A percentile compares a stretch with the other conserved stretches of the same genome.
phyloP scores from a whole-genome alignment of 1,140 invertebrate species.

The Apis mellifera region Amel_HAv3.1 CM009942.2:8102001-8102500 shows the following conservation, averaged over 20 bases:
- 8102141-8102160: conserved; percentile 8
- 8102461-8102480: not conserved
- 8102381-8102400: not conserved
- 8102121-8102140: conserved; percentile 53
- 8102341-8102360: not conserved
- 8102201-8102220: not conserved
- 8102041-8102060: conserved; percentile 45
- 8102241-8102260: too few species aligned
- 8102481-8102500: not conserved
- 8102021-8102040: conserved; percentile 15
- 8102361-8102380: not conserved
- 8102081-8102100: conserved; percentile 56
- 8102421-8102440: not conserved
- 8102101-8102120: conserved; percentile 52
- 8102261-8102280: not conserved
- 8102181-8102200: not conserved
- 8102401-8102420: not conserved
- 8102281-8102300: not conserved
- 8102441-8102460: not conserved
- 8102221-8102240: not conserved
- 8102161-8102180: conserved; percentile 19
- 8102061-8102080: conserved; percentile 63
- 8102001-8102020: not conserved
- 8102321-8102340: not conserved
- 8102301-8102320: not conserved